A percentile compares a stretch with the other conserved stretches of the same genome.
Evolutionary conservation across 2,888 invertebrate genomes (phyloP).

Genomic region (Ellobium chinense): DNA sequence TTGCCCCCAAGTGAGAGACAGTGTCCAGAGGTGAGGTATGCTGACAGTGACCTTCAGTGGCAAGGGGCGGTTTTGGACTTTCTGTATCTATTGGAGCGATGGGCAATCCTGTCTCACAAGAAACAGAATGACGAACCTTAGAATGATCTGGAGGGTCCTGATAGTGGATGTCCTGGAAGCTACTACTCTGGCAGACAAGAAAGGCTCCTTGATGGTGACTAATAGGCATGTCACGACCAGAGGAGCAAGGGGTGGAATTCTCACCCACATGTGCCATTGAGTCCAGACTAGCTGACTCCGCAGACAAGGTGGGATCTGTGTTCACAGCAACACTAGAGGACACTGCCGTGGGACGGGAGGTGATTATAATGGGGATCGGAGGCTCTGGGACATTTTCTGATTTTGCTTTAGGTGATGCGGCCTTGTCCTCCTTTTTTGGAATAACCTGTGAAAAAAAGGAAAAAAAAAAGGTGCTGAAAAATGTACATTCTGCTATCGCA

Average conservation of each 20-base stretch:
- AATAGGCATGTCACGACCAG: not conserved
- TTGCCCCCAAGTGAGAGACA: not conserved
- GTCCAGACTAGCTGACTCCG: not conserved
- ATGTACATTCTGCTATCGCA: no score
- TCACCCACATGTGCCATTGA: not conserved
- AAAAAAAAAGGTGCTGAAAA: no score
- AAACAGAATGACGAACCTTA: not conserved
- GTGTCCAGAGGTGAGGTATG: not conserved
- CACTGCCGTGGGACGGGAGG: not conserved
- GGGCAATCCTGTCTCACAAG: not conserved
- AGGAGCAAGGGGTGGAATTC: not conserved
- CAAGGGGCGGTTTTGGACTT: not conserved
- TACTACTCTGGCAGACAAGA: not conserved
- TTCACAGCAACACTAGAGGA: slow-evolving; percentile 13
- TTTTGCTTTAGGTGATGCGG: not conserved
- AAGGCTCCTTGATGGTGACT: not conserved
- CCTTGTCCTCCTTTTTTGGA: slow-evolving; percentile 38
- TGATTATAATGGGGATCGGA: slow-evolving; percentile 1
- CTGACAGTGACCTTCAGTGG: not conserved
- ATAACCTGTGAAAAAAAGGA: slow-evolving; percentile 6
- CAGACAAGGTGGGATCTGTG: slow-evolving; percentile 9
- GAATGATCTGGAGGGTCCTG: not conserved
- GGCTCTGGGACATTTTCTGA: not conserved
- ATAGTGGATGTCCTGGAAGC: not conserved
- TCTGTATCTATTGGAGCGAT: not conserved